A percentile compares a stretch with the other conserved stretches of the same genome.
Evolutionary conservation across 1,140 invertebrate species (phyloP).

Genomic region (Trialeurodes vaporariorum): DNA sequence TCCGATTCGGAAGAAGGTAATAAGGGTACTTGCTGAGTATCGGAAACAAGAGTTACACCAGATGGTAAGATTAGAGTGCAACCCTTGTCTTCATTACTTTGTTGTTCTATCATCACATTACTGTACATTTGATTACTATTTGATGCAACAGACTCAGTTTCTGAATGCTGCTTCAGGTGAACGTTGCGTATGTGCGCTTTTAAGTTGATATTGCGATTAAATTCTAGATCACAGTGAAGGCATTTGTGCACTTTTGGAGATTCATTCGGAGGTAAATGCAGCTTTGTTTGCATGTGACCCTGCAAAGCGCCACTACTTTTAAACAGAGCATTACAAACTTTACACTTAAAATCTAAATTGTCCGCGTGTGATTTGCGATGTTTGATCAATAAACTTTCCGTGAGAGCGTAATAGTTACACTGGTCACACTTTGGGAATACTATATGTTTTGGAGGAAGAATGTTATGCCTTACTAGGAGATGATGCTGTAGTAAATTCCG

Average conservation of each 20-base stretch:
- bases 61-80: constrained; percentile 17
- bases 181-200: constrained; percentile 50
- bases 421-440: constrained; percentile 61
- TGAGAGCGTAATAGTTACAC: constrained; percentile 61
- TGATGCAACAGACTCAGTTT: background rate
- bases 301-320: constrained; percentile 37
- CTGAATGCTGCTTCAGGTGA: constrained; percentile 41
- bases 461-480: constrained; percentile 63
- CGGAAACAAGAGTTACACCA: constrained; percentile 20
- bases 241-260: constrained; percentile 43
- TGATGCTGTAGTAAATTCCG: constrained; percentile 67
- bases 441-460: constrained; percentile 54
- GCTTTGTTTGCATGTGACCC: constrained; percentile 41
- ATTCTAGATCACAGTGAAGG: constrained; percentile 52
- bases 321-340: constrained; percentile 40
- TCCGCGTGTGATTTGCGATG: constrained; percentile 32
- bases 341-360: background rate
- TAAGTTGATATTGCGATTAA: constrained; percentile 47
- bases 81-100: background rate
- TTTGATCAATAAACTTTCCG: constrained; percentile 48
- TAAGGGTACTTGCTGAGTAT: constrained; percentile 13
- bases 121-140: background rate
- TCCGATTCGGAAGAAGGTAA: constrained; percentile 22
- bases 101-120: background rate
- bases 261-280: constrained; percentile 38